phyloP scores from a whole-genome alignment of 2,797 vertebrate species.

The Danionella dracula region DNA sequence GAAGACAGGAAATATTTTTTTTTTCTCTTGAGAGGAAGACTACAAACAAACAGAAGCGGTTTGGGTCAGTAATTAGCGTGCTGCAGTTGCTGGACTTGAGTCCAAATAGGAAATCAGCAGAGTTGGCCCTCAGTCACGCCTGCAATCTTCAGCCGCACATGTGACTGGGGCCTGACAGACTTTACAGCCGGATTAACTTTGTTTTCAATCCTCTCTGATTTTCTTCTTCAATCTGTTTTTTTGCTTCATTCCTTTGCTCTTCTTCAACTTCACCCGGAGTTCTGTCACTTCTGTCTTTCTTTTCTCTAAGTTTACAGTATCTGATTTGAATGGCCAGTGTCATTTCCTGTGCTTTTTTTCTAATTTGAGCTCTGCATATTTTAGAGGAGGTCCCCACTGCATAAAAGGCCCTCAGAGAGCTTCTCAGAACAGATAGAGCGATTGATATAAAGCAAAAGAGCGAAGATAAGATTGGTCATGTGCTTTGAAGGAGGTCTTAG shows the following conservation, averaged over 20 bases:
- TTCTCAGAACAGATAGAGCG: not conserved
- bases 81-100: conserved; percentile 36
- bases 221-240: conserved; percentile 4
- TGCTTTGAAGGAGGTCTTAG: conserved; percentile 14
- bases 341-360: conserved; percentile 76
- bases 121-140: conserved; percentile 41
- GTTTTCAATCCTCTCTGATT: not conserved
- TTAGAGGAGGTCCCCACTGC: conserved; percentile 47
- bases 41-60: conserved; percentile 66
- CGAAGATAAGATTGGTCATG: conserved; percentile 35
- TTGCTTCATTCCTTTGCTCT: not conserved
- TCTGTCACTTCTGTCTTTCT: conserved; percentile 5
- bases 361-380: conserved; percentile 59
- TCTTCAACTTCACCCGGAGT: not conserved
- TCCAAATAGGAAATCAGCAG: conserved; percentile 50
- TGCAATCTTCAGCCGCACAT: conserved; percentile 39
- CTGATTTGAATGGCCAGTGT: conserved; percentile 66
- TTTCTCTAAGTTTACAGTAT: conserved; percentile 56
- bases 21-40: conserved; percentile 69
- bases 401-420: conserved; percentile 65
- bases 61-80: conserved; percentile 70
- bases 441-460: conserved; percentile 6
- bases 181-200: conserved; percentile 24
- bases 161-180: conserved; percentile 32
- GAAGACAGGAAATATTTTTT: conserved; percentile 68